phyloP scores from a whole-genome alignment of 1,140 invertebrate genomes.

The Lordiphosa mommai region DNA sequence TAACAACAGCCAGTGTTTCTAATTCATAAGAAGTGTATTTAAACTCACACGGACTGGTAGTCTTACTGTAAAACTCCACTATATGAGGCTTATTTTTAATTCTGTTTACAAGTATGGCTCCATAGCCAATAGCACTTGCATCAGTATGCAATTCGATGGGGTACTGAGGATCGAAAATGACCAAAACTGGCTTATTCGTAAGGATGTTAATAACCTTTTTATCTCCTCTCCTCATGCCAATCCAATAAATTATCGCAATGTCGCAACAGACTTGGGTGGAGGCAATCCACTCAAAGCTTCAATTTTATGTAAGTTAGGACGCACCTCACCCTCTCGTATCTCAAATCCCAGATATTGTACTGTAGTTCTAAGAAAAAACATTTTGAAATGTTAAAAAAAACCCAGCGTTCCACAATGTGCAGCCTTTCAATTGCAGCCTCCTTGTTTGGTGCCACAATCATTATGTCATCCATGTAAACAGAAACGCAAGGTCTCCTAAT shows the following conservation, averaged over 20 bases:
- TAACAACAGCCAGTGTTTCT: neutral
- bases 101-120: too few species aligned
- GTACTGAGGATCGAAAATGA: neutral
- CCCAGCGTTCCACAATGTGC: neutral
- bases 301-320: neutral
- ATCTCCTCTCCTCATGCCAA: too few species aligned
- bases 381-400: conserved; percentile 6
- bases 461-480: neutral
- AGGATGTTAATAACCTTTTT: too few species aligned
- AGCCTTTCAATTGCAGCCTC: neutral
- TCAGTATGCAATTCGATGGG: too few species aligned
- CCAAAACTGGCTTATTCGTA: too few species aligned
- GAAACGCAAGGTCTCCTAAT: too few species aligned
- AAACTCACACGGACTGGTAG: neutral
- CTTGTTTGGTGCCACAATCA: too few species aligned
- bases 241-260: neutral
- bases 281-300: neutral
- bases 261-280: neutral
- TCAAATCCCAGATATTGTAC: conserved; percentile 6
- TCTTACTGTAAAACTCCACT: conserved; percentile 3
- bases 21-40: too few species aligned
- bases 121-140: too few species aligned
- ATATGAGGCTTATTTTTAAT: too few species aligned
- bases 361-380: neutral
- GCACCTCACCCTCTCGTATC: conserved; percentile 1